phyloP scores from a whole-genome alignment of 2,888 invertebrate genomes.

The Bellardia bayeri region DNA sequence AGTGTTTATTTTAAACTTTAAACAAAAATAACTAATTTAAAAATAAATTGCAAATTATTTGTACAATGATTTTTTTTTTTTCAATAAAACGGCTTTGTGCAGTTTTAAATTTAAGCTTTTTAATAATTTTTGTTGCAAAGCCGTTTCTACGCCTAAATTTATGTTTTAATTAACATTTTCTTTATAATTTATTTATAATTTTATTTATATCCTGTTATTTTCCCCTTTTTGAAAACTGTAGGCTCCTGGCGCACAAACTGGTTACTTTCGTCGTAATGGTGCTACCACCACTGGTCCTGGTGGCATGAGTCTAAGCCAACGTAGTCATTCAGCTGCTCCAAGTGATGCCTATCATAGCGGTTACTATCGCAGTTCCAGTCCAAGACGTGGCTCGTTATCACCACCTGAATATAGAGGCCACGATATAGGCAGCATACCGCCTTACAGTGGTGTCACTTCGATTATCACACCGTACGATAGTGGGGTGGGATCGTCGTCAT shows the following conservation, averaged over 20 bases:
- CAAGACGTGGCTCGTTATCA: slow-evolving; percentile 86
- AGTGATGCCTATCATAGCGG: slow-evolving; percentile 83
- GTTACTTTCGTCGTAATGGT: slow-evolving; percentile 84
- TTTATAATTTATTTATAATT: neutral
- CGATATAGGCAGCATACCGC: slow-evolving; percentile 70
- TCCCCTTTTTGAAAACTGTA: slow-evolving; percentile 17
- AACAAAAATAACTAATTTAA: neutral
- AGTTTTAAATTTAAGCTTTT: neutral
- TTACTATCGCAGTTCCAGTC: slow-evolving; percentile 89
- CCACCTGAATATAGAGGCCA: slow-evolving; percentile 83
- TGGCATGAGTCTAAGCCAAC: slow-evolving; percentile 85
- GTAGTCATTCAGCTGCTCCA: slow-evolving; percentile 95
- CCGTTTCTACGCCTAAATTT: neutral
- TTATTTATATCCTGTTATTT: slow-evolving; percentile 4
- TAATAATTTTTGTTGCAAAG: neutral
- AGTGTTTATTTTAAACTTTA: neutral
- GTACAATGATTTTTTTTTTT: neutral
- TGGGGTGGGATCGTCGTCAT: slow-evolving; percentile 63
- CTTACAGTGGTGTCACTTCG: slow-evolving; percentile 65
- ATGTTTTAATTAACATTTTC: neutral
- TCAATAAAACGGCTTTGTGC: neutral
- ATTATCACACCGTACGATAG: slow-evolving; percentile 64
- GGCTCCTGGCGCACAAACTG: slow-evolving; percentile 74
- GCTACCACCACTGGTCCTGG: slow-evolving; percentile 83
- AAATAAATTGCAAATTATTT: neutral